phyloP scores from a whole-genome alignment of 1,140 invertebrate species.

The Trichoplusia ni region DNA sequence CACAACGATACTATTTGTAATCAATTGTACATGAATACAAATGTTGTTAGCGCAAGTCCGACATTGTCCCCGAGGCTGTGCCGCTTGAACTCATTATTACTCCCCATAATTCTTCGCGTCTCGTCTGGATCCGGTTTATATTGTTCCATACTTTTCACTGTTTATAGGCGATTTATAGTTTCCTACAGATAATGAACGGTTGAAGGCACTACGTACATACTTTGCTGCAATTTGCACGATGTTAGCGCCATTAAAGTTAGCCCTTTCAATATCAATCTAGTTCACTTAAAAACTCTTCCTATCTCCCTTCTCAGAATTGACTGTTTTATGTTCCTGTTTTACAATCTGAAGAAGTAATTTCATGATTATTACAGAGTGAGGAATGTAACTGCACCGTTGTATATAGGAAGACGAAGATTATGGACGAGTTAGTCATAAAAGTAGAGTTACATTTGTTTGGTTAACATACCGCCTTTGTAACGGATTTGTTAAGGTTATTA shows the following conservation, averaged over 20 bases:
- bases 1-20: conserved; percentile 9
- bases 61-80: conserved; percentile 30
- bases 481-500: too few relatives aligned
- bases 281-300: conserved; percentile 22
- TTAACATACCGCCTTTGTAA: too few relatives aligned
- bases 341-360: conserved; percentile 12
- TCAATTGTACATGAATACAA: conserved; percentile 21
- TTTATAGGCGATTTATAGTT: conserved; percentile 29
- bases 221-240: conserved; percentile 28
- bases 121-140: conserved; percentile 40
- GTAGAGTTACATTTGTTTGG: too few relatives aligned
- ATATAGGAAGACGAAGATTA: too few relatives aligned
- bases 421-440: too few relatives aligned
- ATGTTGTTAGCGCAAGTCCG: conserved; percentile 23
- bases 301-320: conserved; percentile 9
- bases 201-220: conserved; percentile 26
- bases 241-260: conserved; percentile 27
- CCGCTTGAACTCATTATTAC: conserved; percentile 42
- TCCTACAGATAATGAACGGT: conserved; percentile 28
- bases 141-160: conserved; percentile 39
- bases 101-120: conserved; percentile 27
- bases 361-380: too few relatives aligned
- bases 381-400: too few relatives aligned
- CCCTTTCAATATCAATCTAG: conserved; percentile 29
- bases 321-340: conserved; percentile 7